These are phyloP conservation scores for Epinephelus coioides DNA, from an alignment of 2,797 vertebrate genomes.

Conservation along the genomic window DNA sequence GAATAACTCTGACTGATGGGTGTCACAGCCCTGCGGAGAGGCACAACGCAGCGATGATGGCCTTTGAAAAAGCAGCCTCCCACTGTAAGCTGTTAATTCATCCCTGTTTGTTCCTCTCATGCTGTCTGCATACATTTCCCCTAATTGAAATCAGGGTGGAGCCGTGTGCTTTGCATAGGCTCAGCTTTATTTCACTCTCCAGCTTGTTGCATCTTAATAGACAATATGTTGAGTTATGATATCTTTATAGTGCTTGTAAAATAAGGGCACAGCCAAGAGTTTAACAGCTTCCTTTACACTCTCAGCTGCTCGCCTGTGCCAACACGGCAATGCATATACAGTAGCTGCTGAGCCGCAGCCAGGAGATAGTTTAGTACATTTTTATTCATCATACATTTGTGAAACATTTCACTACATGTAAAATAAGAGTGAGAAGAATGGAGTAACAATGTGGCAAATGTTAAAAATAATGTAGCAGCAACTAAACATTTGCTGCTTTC, in stretches of 20 bases:
- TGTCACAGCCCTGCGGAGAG: conserved; percentile 36
- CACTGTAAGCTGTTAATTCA: conserved; percentile 36
- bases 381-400: conserved; percentile 12
- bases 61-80: conserved; percentile 36
- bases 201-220: conserved; percentile 51
- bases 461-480: conserved; percentile 18
- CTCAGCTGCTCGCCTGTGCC: conserved; percentile 30
- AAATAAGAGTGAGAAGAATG: neutral
- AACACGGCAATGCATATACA: conserved; percentile 21
- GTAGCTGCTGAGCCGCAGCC: conserved; percentile 14
- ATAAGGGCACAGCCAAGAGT: conserved; percentile 36
- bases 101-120: conserved; percentile 37
- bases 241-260: conserved; percentile 53
- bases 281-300: conserved; percentile 54
- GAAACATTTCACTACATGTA: neutral
- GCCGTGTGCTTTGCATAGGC: conserved; percentile 17
- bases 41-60: conserved; percentile 14
- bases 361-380: neutral
- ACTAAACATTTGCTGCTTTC: too few relatives aligned
- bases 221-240: conserved; percentile 57
- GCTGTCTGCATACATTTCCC: conserved; percentile 26
- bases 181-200: conserved; percentile 3
- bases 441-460: neutral
- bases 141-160: conserved; percentile 40
- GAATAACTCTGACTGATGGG: conserved; percentile 31